Base-by-base conservation (phyloP, 2,113 vertebrate species). In the Xenopus laevis region DNA sequence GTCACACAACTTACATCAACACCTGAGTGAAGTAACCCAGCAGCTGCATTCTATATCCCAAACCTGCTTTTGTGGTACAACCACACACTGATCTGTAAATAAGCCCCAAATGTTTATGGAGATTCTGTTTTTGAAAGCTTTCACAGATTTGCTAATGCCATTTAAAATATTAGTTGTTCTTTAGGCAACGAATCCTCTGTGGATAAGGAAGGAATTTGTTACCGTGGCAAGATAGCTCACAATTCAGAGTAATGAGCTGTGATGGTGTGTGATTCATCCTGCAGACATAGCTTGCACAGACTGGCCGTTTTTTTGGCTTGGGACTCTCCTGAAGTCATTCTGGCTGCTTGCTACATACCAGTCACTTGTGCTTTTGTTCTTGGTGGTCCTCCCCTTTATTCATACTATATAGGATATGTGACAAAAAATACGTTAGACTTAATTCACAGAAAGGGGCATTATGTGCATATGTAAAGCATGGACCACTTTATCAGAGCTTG, bases 141-240 rank as follows among this genome's bases (percentile, higher is more conserved):
- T 53, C 21, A 17, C 23, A 53, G 71, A 72, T 53, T 72, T 63
- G 71, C 47, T 72, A 72, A 64, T 72, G 60, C 60, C 71, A 72
- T 72, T 72, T 50, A 64, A 72, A 71, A 72, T 52, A 44, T 52
- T 53, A 52, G 50, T 23, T 52, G 20, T 72, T 53, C 60, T 64
- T 72, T 72, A 63, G 46, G 46, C 62, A 46, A 23, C 40, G 59
- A 71, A 46, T 72, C 71, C 71, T 72, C 46, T 64, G 71, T 53
- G 71, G 60, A 64, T 64, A 72, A 46, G 47, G 60, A 72, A 72
- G 63, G 71, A 72, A 72, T 72, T 63, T 72, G 71, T 72, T 72
- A 72, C 71, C 71, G 71, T 72, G 71, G 71, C 71, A 64, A 72
- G 71, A 72, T 72, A 72, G 47, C 60, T 64, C 62, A 23, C 47